Evolutionary conservation across 2,888 invertebrate genomes (phyloP).

Genomic region (Catocala fraxini): DNA sequence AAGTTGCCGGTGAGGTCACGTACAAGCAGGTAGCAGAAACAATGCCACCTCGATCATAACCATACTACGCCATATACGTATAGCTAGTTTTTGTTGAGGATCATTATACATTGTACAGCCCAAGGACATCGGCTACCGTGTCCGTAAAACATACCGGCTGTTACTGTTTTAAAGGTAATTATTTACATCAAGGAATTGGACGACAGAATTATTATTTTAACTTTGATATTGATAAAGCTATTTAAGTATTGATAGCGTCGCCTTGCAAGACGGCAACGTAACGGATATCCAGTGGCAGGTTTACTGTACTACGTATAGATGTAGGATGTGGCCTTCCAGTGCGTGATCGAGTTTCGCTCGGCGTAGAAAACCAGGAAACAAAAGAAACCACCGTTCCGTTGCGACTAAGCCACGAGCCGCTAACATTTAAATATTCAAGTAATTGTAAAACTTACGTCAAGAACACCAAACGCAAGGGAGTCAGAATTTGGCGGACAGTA

Average conservation of each 20-base stretch:
- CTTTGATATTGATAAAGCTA: neutral
- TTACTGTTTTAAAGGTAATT: neutral
- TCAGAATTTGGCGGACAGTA: too few species aligned
- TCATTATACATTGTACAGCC: slow-evolving; percentile 14
- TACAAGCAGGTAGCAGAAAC: slow-evolving; percentile 30
- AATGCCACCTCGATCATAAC: slow-evolving; percentile 21
- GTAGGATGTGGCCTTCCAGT: slow-evolving; percentile 46
- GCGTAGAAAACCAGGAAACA: slow-evolving; percentile 48
- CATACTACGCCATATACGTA: slow-evolving; percentile 7
- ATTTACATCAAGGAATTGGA: neutral
- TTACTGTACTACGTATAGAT: slow-evolving; percentile 18
- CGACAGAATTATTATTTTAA: neutral
- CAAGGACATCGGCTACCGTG: slow-evolving; percentile 12
- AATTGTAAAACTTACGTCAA: neutral
- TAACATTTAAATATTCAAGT: neutral
- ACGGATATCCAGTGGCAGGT: slow-evolving; percentile 36
- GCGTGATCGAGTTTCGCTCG: slow-evolving; percentile 48
- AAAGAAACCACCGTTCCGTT: slow-evolving; percentile 46
- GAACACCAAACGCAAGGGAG: too few species aligned
- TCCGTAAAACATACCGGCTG: neutral
- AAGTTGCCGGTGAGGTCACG: slow-evolving; percentile 33
- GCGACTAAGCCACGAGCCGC: slow-evolving; percentile 15
- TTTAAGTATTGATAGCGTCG: slow-evolving; percentile 5
- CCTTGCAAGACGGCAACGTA: slow-evolving; percentile 24
- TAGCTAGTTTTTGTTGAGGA: slow-evolving; percentile 15